phyloP scores from a whole-genome alignment of 1,140 invertebrate genomes.

The Fopius arisanus region DNA sequence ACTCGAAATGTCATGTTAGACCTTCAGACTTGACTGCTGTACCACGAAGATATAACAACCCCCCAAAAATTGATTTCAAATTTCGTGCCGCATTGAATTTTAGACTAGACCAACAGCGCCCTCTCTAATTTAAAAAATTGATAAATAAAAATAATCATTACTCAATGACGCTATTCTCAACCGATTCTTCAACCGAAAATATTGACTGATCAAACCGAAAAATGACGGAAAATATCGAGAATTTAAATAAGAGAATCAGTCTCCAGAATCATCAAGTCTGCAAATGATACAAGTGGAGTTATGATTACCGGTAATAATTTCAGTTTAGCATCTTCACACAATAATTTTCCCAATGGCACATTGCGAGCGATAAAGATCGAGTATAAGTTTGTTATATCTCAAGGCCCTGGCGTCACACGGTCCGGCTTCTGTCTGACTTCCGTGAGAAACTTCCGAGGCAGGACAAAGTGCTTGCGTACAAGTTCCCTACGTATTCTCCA shows the following conservation, averaged over 20 bases:
- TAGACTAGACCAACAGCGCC: too few species aligned
- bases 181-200: too few species aligned
- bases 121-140: too few species aligned
- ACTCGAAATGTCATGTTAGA: conserved; percentile 62
- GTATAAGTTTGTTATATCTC: conserved; percentile 22
- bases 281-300: too few species aligned
- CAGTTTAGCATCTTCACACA: not conserved
- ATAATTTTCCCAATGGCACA: conserved; percentile 9
- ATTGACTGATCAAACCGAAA: too few species aligned
- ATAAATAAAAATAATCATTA: too few species aligned
- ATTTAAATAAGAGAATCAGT: too few species aligned
- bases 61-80: too few species aligned
- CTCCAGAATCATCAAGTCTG: too few species aligned
- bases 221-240: too few species aligned
- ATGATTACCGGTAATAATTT: not conserved
- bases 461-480: conserved; percentile 41
- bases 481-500: not conserved
- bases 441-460: conserved; percentile 51
- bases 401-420: conserved; percentile 22
- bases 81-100: too few species aligned
- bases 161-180: too few species aligned
- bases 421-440: conserved; percentile 45
- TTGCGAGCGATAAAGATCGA: conserved; percentile 9
- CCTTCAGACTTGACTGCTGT: conserved; percentile 47
- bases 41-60: not conserved